Percentiles rank a stretch among this genome's conserved stretches.
phyloP scores from a whole-genome alignment of 2,888 invertebrate genomes.

The Brenthis ino region DNA sequence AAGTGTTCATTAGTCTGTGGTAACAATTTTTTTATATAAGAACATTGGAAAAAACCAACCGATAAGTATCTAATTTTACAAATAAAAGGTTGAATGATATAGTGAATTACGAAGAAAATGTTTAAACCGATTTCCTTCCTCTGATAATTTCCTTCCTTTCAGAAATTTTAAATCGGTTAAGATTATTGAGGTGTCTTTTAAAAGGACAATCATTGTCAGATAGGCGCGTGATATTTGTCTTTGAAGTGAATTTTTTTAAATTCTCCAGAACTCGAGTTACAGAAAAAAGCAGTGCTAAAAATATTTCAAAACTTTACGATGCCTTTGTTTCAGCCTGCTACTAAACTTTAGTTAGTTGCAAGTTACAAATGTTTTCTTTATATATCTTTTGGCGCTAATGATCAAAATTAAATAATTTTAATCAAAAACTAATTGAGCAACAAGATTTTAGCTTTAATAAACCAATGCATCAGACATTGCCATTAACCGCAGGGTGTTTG shows the following conservation, averaged over 20 bases:
- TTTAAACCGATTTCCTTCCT: constrained; percentile 13
- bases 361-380: too few relatives aligned
- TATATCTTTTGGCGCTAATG: too few relatives aligned
- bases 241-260: constrained; percentile 1
- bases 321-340: too few relatives aligned
- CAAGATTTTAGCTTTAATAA: not conserved
- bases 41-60: not conserved
- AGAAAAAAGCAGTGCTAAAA: too few relatives aligned
- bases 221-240: not conserved
- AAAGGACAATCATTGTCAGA: constrained; percentile 15
- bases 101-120: constrained; percentile 2
- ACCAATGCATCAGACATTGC: not conserved
- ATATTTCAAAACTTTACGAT: too few relatives aligned
- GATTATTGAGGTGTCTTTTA: constrained; percentile 24
- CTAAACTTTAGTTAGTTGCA: too few relatives aligned
- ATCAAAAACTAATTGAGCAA: constrained; percentile 1
- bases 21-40: not conserved
- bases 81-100: constrained; percentile 7
- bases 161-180: constrained; percentile 26
- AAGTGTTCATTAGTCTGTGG: not conserved
- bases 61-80: constrained; percentile 15
- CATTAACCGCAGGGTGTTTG: constrained; percentile 15
- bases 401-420: not conserved
- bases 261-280: not conserved
- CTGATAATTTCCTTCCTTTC: constrained; percentile 7